These are phyloP conservation scores for Lasioglossum leucozonium DNA, from an alignment of 2,888 invertebrate genomes.

Conservation along the genomic window DNA sequence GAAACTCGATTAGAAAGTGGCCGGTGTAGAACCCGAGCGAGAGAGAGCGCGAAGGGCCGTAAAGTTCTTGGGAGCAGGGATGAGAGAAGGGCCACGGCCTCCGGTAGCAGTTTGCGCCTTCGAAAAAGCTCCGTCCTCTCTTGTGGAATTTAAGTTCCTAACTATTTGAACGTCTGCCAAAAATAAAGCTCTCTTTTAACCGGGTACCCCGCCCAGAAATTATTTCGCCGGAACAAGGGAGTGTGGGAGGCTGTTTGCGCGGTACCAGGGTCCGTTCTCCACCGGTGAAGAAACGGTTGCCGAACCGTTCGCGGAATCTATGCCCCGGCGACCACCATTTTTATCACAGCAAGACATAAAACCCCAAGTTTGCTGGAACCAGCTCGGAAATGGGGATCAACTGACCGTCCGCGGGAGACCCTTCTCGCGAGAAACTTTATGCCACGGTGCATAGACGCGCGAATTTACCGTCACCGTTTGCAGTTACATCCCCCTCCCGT, in stretches of 20 bases:
- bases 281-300: slow-evolving; percentile 22
- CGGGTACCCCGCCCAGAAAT: slow-evolving; percentile 37
- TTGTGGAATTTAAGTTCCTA: slow-evolving; percentile 76
- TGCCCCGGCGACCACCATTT: slow-evolving; percentile 18
- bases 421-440: slow-evolving; percentile 16
- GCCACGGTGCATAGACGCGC: slow-evolving; percentile 13
- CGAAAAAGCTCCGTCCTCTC: slow-evolving; percentile 54
- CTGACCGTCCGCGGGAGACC: slow-evolving; percentile 13
- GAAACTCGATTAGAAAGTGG: slow-evolving; percentile 68
- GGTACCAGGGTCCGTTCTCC: slow-evolving; percentile 2
- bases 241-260: slow-evolving; percentile 36
- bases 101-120: slow-evolving; percentile 28
- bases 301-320: slow-evolving; percentile 18
- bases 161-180: slow-evolving; percentile 80
- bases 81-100: slow-evolving; percentile 49
- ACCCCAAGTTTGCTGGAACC: slow-evolving; percentile 15
- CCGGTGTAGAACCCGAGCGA: slow-evolving; percentile 5
- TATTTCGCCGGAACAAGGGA: slow-evolving; percentile 49
- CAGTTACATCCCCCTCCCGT: background rate
- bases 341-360: slow-evolving; percentile 21
- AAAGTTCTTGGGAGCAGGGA: slow-evolving; percentile 53
- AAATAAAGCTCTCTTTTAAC: slow-evolving; percentile 64
- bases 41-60: slow-evolving; percentile 23
- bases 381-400: slow-evolving; percentile 3
- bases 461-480: slow-evolving; percentile 12